Evolutionary conservation across 2,888 invertebrate species (phyloP), one percentile per base, ranked within the genome.

Genomic region (Choreutis nemorana): DNA sequence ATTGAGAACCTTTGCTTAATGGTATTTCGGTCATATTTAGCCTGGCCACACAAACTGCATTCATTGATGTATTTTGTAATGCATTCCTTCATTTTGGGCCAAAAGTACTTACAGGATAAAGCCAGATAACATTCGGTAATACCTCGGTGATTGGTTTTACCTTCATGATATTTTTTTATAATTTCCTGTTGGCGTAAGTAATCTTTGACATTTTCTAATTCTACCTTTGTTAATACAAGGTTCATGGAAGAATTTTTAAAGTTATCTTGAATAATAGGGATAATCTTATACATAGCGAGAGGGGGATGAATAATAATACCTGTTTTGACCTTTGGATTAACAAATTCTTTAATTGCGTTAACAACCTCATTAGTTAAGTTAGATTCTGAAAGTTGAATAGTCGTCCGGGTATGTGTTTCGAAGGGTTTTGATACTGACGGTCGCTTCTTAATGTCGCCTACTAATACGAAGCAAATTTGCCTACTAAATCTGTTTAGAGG

Each of bases 61-160:
- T 41, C 30, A 13, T 36, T n/a, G 9, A n/a, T n/a, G n/a, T n/a
- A n/a, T n/a, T n/a, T n/a, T n/a, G n/a, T n/a, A n/a, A n/a, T n/a
- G n/a, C n/a, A 26, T 14, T 50, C 43, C 14, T 22, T 41, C 41
- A 50, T 41, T 18, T 42, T 44, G 1, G 47, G 44, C 45, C 47
- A 48, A 26, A 33, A 47, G 10, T 44, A 46, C 3, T 21, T 29
- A 1, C n/a, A 12, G 1, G 44, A 45, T 5, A 48, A 14, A 2
- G 48, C 14, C 27, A 39, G 12, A 8, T 34, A 34, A 10, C 36
- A 34, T 31, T 35, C 35, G 4, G 23, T 37, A 6, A 35, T 35
- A 1, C 37, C 34, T 1, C 37, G 24, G 11, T 37, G 37, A 10
- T 35, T 33, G 1, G 37, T 37, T 22, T 35, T 35, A 4, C 48